Evolutionary conservation across 1,140 invertebrate genomes (phyloP).

Genomic region (Polypedilum pembai): DNA sequence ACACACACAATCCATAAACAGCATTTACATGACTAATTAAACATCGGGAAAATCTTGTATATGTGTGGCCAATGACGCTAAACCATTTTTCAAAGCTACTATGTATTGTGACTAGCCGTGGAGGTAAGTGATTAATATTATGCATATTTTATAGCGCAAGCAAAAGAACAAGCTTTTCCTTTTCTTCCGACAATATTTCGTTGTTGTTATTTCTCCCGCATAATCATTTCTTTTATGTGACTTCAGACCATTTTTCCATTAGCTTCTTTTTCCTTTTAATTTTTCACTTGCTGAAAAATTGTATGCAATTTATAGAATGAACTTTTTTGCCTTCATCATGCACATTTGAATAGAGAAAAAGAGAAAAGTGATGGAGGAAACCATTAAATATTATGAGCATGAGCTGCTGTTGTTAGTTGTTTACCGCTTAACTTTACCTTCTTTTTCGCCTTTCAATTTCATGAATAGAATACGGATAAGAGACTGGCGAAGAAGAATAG

Average conservation of each 20-base stretch:
- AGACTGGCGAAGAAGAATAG: neutral
- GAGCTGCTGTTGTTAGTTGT: neutral
- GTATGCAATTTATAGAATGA: neutral
- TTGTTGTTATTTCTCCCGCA: neutral
- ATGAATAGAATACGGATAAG: neutral
- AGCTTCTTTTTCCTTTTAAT: neutral
- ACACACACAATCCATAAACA: neutral
- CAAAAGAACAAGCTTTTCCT: neutral
- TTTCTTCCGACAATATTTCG: neutral
- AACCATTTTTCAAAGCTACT: neutral
- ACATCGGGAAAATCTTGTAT: neutral
- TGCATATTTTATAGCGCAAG: neutral
- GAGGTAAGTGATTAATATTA: neutral
- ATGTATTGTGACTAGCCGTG: neutral
- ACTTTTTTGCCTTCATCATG: neutral
- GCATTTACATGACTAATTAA: neutral
- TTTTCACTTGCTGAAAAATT: slow-evolving; percentile 9
- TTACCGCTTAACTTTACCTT: slow-evolving; percentile 12
- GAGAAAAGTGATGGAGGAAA: slow-evolving; percentile 10
- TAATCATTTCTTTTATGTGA: neutral
- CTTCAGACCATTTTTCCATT: neutral
- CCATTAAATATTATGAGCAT: slow-evolving; percentile 18
- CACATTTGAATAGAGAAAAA: neutral
- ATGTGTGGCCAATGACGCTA: neutral
- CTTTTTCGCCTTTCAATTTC: neutral